Base-by-base conservation (phyloP, 1,140 invertebrate species). In the Muscidifurax raptorellus region DNA sequence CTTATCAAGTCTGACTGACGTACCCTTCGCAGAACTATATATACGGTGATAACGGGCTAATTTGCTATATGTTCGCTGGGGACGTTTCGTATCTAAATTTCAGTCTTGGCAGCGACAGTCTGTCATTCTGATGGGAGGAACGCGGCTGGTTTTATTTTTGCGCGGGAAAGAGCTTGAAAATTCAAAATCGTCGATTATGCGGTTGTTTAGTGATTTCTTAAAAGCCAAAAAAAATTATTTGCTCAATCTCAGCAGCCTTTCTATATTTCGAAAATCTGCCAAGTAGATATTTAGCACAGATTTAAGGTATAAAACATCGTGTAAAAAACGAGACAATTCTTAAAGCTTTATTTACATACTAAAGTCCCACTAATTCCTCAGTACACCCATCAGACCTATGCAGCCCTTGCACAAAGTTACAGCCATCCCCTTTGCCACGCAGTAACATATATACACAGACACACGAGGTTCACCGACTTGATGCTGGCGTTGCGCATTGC, bases 401-500 rank as follows among this genome's bases (percentile, higher is more conserved):
- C 52, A 59, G 52, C 6, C 0, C 15, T 6, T 59, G 6, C 52
- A 6, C 52, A n/a, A 59, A 59, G 52, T 59, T 18, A n/a, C 7
- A 59, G 52, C 52, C 52, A 59, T 47, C 18, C 15, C 52, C 22
- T n/a, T 59, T 59, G 47, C 47, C 47, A n/a, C 6, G 15, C 6
- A 59, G 10, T 18, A 59, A 4, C 52, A 5, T 52, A 18, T 52
- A 52, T 59, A 59, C 22, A 1, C n/a, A 59, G n/a, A 59, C 22
- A 59, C 5, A 71, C 83, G 87, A 80, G 69, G 77, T 80, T 64
- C 47, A 84, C 69, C 32, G 79, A 27, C 67, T 13, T 80, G 85
- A 85, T 83, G 83, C 71, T 69, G 79, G 75, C 86, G 86, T 89
- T 89, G 87, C 87, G 87, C 87, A 89, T 88, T 89, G 88, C 88